Evolutionary conservation across 2,888 invertebrate genomes (phyloP).

Genomic region (Siphlonurus alternatus): DNA sequence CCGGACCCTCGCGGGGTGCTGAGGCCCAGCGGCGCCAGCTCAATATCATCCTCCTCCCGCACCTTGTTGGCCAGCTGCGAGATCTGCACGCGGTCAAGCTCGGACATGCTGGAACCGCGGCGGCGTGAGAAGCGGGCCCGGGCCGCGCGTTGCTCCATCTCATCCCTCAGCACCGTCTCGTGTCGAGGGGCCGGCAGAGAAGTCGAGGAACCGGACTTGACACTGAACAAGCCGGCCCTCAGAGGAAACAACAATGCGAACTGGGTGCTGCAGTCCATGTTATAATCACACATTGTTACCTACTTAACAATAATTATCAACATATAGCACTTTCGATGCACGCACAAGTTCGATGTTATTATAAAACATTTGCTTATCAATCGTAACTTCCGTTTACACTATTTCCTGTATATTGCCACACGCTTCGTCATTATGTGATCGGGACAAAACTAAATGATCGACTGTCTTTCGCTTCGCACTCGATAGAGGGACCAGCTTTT

Average conservation of each 20-base stretch:
- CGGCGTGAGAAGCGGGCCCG: conserved; percentile 32
- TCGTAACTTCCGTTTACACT: no score
- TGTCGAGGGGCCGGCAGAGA: conserved; percentile 17
- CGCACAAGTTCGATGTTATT: no score
- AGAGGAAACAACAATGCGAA: conserved; percentile 40
- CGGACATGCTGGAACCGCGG: conserved; percentile 54
- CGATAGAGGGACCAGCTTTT: not conserved
- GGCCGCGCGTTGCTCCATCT: conserved; percentile 12
- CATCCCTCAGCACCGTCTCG: conserved; percentile 20
- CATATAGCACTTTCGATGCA: no score
- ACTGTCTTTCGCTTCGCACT: no score
- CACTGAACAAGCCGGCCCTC: conserved; percentile 36
- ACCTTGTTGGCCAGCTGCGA: not conserved
- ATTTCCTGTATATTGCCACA: no score
- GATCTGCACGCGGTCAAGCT: conserved; percentile 41
- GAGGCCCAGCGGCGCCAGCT: no score
- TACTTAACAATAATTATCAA: no score
- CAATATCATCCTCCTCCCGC: not conserved
- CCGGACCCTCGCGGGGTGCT: conserved; percentile 14
- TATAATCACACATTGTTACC: not conserved
- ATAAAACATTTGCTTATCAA: no score
- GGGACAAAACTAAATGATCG: no score
- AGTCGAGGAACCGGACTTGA: conserved; percentile 24
- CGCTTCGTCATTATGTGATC: no score
- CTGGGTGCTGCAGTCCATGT: conserved; percentile 24